Percentiles rank a stretch among this genome's conserved stretches.
phyloP scores from a whole-genome alignment of 2,888 invertebrate species.

The Onchidella celtica region DNA sequence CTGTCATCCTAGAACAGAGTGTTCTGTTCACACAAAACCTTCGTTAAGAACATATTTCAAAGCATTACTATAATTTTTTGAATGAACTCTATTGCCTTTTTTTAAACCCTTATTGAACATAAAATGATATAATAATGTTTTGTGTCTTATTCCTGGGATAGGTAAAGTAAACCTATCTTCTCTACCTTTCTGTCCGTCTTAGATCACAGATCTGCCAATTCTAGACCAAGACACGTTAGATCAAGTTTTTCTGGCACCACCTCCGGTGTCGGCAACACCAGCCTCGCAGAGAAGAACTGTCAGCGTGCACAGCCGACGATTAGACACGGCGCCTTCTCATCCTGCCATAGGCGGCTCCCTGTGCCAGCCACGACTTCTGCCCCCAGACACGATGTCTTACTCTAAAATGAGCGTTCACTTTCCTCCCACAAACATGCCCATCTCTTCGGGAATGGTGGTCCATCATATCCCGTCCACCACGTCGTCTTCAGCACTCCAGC shows the following conservation, averaged over 20 bases:
- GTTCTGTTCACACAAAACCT: too few relatives aligned
- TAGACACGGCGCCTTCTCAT: neutral
- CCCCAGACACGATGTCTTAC: conserved; percentile 15
- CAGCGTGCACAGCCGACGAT: conserved; percentile 14
- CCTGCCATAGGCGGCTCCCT: neutral
- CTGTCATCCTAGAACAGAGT: too few relatives aligned
- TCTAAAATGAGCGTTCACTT: conserved; percentile 46
- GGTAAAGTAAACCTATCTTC: too few relatives aligned
- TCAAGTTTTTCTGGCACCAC: conserved; percentile 50
- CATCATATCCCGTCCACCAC: conserved; percentile 20
- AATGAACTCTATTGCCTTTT: too few relatives aligned
- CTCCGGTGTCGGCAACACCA: conserved; percentile 21
- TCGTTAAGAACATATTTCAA: too few relatives aligned
- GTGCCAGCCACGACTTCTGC: conserved; percentile 18
- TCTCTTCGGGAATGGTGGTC: neutral
- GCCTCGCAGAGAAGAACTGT: conserved; percentile 11
- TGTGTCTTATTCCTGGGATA: too few relatives aligned
- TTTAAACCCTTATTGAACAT: too few relatives aligned
- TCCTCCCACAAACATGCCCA: neutral
- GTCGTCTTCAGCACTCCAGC: neutral
- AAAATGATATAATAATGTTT: too few relatives aligned
- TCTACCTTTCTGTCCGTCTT: neutral
- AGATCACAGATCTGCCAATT: conserved; percentile 47
- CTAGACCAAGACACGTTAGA: conserved; percentile 51
- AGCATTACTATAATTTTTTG: too few relatives aligned